These are phyloP conservation scores for Poeciliopsis infans DNA, from an alignment of 2,797 vertebrate species.

Conservation along the genomic window DNA sequence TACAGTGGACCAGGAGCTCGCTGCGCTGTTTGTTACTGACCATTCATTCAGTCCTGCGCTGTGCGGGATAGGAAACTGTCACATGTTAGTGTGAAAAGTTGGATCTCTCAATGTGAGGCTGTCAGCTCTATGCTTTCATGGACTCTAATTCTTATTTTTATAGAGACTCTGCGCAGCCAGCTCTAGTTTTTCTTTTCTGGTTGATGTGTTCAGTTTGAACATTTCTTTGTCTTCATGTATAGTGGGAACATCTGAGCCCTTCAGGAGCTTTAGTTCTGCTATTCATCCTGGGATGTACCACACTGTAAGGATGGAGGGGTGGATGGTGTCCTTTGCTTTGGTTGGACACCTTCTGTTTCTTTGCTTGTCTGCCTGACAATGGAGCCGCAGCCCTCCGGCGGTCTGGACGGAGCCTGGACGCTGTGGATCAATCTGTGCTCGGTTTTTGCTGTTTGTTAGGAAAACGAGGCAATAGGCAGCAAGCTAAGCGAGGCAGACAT, in stretches of 20 bases:
- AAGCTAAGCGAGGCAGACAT: conserved; percentile 15
- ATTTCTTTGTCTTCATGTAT: neutral
- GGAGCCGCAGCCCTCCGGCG: conserved; percentile 45
- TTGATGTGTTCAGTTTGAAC: neutral
- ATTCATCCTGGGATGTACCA: conserved; percentile 62
- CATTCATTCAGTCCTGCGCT: too few species aligned
- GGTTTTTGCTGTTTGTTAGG: neutral
- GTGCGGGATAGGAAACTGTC: too few species aligned
- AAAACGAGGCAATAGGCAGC: neutral
- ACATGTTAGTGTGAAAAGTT: too few species aligned
- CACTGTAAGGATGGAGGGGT: conserved; percentile 26
- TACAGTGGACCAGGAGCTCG: too few species aligned
- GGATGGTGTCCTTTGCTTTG: conserved; percentile 43
- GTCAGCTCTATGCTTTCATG: neutral
- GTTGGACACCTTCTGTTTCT: conserved; percentile 51
- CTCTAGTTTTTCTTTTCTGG: neutral
- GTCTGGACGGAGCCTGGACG: conserved; percentile 19
- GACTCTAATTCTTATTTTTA: neutral
- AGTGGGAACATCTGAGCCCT: neutral
- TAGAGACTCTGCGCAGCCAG: neutral
- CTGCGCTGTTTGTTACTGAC: too few species aligned
- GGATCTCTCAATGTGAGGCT: too few species aligned
- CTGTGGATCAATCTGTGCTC: neutral
- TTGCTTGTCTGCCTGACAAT: conserved; percentile 35
- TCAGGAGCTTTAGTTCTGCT: neutral